These are phyloP conservation scores for Drosophila kohkoa DNA, from an alignment of 1,140 invertebrate species.

Conservation along the genomic window DNA sequence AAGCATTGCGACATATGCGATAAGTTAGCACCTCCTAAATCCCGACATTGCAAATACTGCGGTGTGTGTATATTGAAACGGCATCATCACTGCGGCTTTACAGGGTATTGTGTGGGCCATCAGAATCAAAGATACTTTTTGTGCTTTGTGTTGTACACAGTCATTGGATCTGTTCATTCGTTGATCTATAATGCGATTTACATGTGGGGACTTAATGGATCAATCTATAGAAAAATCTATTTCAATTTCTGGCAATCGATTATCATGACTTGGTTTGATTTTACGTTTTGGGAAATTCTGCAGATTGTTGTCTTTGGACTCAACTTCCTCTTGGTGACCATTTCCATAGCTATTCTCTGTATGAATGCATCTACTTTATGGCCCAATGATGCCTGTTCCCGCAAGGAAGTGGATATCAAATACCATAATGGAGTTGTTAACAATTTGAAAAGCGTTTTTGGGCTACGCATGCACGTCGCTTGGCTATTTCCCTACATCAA, in stretches of 20 bases:
- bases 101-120: slow-evolving; percentile 95
- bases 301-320: slow-evolving; percentile 89
- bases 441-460: slow-evolving; percentile 90
- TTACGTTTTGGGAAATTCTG: slow-evolving; percentile 48
- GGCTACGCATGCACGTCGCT: slow-evolving; percentile 90
- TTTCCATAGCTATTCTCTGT: slow-evolving; percentile 88
- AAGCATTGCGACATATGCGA: slow-evolving; percentile 84
- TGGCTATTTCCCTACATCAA: slow-evolving; percentile 82
- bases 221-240: neutral
- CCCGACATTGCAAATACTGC: slow-evolving; percentile 95
- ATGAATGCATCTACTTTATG: slow-evolving; percentile 86
- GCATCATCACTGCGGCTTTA: slow-evolving; percentile 97
- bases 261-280: neutral
- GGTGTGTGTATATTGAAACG: slow-evolving; percentile 93
- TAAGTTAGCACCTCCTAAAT: slow-evolving; percentile 92
- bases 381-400: slow-evolving; percentile 16
- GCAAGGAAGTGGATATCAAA: slow-evolving; percentile 19
- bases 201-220: neutral
- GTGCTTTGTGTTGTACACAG: slow-evolving; percentile 92
- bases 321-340: slow-evolving; percentile 87
- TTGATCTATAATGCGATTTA: slow-evolving; percentile 87
- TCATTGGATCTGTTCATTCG: slow-evolving; percentile 89
- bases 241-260: neutral
- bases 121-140: slow-evolving; percentile 95
- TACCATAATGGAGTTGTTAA: slow-evolving; percentile 90